Base-by-base conservation (phyloP, 2,113 vertebrate genomes). In the Melanocharis versteri region DNA sequence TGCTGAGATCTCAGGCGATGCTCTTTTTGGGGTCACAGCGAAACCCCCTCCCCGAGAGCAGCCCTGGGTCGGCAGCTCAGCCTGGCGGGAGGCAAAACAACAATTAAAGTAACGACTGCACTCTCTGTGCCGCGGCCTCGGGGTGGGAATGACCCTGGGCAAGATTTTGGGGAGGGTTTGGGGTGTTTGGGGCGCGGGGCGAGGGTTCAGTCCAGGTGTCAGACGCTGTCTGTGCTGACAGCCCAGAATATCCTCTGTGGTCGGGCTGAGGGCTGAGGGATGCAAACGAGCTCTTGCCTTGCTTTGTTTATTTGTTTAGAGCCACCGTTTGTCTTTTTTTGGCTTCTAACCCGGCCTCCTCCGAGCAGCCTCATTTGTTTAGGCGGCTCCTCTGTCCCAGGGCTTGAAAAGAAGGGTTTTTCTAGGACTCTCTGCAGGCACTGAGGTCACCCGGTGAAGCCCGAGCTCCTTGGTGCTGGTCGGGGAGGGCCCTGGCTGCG, bases 171-270 rank as follows among this genome's bases (percentile, higher is more conserved):
- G 69, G 18, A n/a, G 37, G 56, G 9, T 57, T 77, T 73, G 44
- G 82, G 17, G 28, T 45, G 56, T 50, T 68, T 22, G 82, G 82
- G 51, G 53, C 1, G 1, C 1, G 2, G 68, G 54, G 81, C 0
- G 10, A 15, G 42, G 50, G 42, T 7, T 92, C 9, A 7, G 61
- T 6, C 35, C 94, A 95, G 95, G 95, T 96, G 95, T 57, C 30
- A 42, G 83, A 56, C 1, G 0, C 50, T 22, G 66, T 12, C 37
- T 6, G 83, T 45, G 89, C 19, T 71, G 75, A 12, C 65, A 39
- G 94, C 89, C 33, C 21, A 96, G 96, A 97, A 97, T 91, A 95
- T 89, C 90, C 77, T 31, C 89, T 95, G 96, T 1, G 95, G 95
- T 94, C 80, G 11, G 85, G 22, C 50, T 37, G 83, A 72, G 90